Evolutionary conservation across 2,113 vertebrate genomes (phyloP).

Genomic region (Dasyprocta punctata): DNA sequence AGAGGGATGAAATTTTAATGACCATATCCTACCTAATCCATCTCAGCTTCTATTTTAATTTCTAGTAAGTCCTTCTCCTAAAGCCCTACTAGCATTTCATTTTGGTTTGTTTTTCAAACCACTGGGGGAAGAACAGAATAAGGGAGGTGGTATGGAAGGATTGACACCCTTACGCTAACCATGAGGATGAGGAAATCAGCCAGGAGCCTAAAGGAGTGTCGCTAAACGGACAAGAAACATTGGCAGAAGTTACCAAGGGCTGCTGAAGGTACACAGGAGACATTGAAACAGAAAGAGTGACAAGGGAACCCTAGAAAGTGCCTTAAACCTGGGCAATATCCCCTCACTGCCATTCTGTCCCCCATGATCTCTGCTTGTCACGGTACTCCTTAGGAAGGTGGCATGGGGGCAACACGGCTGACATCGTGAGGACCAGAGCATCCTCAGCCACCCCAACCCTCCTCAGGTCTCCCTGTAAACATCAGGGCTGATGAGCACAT

Average conservation of each 20-base stretch:
- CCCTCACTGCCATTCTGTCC: fast-evolving
- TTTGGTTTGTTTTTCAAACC: no score
- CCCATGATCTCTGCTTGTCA: not conserved
- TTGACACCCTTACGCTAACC: not conserved
- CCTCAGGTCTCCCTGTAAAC: not conserved
- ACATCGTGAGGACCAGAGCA: not conserved
- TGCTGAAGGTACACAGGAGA: not conserved
- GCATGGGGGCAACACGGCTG: not conserved
- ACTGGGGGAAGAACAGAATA: not conserved
- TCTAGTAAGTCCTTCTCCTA: not conserved
- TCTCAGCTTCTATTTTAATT: not conserved
- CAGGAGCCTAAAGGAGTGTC: not conserved
- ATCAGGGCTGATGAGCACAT: not conserved
- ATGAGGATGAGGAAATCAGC: not conserved
- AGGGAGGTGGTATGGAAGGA: not conserved
- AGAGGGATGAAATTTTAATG: not conserved
- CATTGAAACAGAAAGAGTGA: not conserved
- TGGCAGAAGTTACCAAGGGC: not conserved
- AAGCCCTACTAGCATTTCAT: not conserved
- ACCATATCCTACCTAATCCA: constrained; percentile 22
- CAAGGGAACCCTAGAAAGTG: not conserved
- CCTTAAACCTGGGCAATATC: not conserved
- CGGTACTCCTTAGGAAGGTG: fast-evolving
- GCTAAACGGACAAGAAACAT: not conserved
- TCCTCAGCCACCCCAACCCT: fast-evolving